Percentiles rank a stretch among this genome's conserved stretches.
Evolutionary conservation across 2,113 vertebrate species (phyloP).

Genomic region (Brachirus orientalis): DNA sequence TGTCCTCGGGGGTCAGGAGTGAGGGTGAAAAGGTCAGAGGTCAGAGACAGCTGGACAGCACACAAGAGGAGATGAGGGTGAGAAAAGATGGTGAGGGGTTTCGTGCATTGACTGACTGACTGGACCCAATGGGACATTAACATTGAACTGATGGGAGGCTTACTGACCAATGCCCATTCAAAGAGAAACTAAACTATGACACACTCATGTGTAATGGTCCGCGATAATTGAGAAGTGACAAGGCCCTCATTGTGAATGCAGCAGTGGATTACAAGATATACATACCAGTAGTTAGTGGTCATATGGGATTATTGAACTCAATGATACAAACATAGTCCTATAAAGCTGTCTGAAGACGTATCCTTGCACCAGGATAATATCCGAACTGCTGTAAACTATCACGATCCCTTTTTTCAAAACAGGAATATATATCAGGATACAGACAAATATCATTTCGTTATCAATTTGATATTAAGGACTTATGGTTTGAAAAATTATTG

Average conservation of each 20-base stretch:
- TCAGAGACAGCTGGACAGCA: slow-evolving; percentile 85
- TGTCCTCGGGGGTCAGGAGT: slow-evolving; percentile 82
- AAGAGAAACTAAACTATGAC: slow-evolving; percentile 53
- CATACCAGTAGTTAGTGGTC: slow-evolving; percentile 4
- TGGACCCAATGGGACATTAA: slow-evolving; percentile 79
- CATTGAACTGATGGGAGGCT: slow-evolving; percentile 80
- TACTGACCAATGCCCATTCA: slow-evolving; percentile 63
- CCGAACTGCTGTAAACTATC: not conserved
- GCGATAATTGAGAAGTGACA: slow-evolving; percentile 77
- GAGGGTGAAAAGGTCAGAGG: slow-evolving; percentile 78
- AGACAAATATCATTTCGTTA: not conserved
- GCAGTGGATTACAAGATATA: slow-evolving; percentile 44
- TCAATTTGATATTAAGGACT: not conserved
- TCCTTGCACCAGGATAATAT: not conserved
- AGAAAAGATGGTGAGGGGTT: slow-evolving; percentile 71
- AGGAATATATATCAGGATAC: not conserved
- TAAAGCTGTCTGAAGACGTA: too few species aligned
- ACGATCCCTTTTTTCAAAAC: not conserved
- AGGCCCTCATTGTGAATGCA: slow-evolving; percentile 57
- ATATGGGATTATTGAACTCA: slow-evolving; percentile 6
- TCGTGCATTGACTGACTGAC: slow-evolving; percentile 34
- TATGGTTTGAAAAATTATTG: too few species aligned
- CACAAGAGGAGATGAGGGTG: slow-evolving; percentile 81
- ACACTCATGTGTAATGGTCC: slow-evolving; percentile 78
- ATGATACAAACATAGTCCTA: slow-evolving; percentile 4